Conservation (phyloP, 2,888 invertebrate genomes). For the Halictus quadricinctus region DNA sequence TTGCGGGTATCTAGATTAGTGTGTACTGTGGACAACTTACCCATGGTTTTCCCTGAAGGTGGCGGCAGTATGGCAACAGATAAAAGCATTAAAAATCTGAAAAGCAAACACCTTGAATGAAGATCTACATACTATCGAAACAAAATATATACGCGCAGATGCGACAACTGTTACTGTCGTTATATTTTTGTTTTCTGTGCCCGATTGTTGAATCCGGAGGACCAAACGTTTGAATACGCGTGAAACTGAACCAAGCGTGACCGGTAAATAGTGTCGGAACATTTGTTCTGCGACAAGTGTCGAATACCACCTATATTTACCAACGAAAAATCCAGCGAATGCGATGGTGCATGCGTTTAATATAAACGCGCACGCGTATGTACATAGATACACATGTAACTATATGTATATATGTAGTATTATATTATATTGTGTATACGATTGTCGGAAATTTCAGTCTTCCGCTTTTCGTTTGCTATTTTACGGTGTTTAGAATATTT, state of each 20-base stretch:
- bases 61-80: conserved; percentile 66
- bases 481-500: neutral
- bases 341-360: too few relatives aligned
- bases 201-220: neutral
- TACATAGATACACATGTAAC: too few relatives aligned
- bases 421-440: too few relatives aligned
- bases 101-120: conserved; percentile 61
- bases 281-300: neutral
- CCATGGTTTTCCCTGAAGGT: conserved; percentile 86
- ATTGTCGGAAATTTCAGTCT: too few relatives aligned
- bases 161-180: conserved; percentile 10
- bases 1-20: neutral
- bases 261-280: neutral
- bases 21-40: conserved; percentile 82
- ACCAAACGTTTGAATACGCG: neutral
- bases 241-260: neutral
- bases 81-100: conserved; percentile 70
- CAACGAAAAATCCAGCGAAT: too few relatives aligned
- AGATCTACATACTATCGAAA: conserved; percentile 35
- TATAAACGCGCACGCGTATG: too few relatives aligned
- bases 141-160: conserved; percentile 15
- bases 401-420: too few relatives aligned
- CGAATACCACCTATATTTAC: too few relatives aligned
- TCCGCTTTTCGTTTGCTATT: neutral
- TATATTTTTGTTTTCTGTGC: neutral